Conservation (phyloP, 1,140 invertebrate genomes). For the Pectinophora gossypiella region DNA sequence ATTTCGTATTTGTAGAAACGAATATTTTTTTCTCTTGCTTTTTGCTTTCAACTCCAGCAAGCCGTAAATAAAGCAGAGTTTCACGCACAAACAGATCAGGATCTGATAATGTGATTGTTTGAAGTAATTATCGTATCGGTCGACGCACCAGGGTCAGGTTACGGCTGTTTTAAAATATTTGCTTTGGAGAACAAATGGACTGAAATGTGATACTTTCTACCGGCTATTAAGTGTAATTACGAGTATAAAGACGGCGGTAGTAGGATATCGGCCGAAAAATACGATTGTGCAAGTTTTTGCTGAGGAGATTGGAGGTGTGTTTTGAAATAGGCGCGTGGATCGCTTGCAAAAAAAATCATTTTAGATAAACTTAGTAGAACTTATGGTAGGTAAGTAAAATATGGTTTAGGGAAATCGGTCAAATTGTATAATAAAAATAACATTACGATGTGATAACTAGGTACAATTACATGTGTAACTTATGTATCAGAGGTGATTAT, state of each 20-base stretch:
- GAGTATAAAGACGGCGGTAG: background rate
- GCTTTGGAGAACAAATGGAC: background rate
- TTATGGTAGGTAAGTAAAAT: too few relatives aligned
- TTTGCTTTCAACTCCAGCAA: too few relatives aligned
- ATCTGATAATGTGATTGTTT: slow-evolving; percentile 2
- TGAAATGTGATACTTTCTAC: background rate
- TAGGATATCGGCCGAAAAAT: background rate
- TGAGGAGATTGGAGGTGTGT: background rate
- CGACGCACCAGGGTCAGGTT: background rate
- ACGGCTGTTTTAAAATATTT: slow-evolving; percentile 2
- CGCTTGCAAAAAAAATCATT: background rate
- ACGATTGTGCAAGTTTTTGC: background rate
- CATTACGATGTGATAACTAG: too few relatives aligned
- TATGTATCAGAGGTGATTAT: too few relatives aligned
- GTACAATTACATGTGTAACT: too few relatives aligned
- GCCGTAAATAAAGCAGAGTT: background rate
- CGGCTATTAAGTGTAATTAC: background rate
- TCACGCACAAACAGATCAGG: background rate
- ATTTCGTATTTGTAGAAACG: too few relatives aligned
- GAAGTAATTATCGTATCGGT: background rate
- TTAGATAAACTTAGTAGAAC: too few relatives aligned
- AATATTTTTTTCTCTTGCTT: too few relatives aligned
- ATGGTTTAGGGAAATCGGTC: too few relatives aligned
- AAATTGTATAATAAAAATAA: too few relatives aligned
- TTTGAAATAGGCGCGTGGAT: background rate